These are phyloP conservation scores for Xenopus petersii DNA, from an alignment of 2,797 vertebrate species.

Conservation along the genomic window DNA sequence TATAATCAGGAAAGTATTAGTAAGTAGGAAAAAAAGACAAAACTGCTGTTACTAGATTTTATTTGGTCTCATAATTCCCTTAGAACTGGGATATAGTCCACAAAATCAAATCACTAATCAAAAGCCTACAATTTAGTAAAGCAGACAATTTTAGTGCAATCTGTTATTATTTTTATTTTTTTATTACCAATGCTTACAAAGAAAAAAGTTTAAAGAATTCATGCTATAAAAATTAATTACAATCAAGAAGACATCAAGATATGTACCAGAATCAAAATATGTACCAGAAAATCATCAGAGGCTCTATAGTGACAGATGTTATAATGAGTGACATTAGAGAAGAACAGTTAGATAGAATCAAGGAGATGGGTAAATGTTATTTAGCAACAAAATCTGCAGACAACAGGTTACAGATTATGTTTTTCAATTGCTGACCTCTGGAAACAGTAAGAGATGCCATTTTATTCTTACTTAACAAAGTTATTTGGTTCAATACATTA, in stretches of 20 bases:
- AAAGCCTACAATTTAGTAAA: too few species aligned
- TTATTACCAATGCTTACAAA: neutral
- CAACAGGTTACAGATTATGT: slow-evolving; percentile 47
- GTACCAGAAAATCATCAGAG: slow-evolving; percentile 67
- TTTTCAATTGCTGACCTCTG: slow-evolving; percentile 40
- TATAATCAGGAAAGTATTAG: too few species aligned
- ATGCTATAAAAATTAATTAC: slow-evolving; percentile 64
- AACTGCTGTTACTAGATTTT: too few species aligned
- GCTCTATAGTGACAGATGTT: slow-evolving; percentile 26
- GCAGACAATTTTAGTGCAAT: too few species aligned
- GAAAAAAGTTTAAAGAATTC: slow-evolving; percentile 54
- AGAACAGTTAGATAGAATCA: slow-evolving; percentile 45
- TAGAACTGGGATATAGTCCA: too few species aligned
- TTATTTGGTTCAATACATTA: too few species aligned
- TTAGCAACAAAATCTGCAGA: slow-evolving; percentile 48
- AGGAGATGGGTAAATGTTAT: slow-evolving; percentile 50
- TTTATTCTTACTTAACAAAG: too few species aligned
- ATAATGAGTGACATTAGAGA: slow-evolving; percentile 59
- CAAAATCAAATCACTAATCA: too few species aligned
- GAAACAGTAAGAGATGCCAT: slow-evolving; percentile 13
- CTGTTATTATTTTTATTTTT: too few species aligned
- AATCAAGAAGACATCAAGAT: slow-evolving; percentile 56
- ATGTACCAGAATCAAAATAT: slow-evolving; percentile 55
- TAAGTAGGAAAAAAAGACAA: too few species aligned
- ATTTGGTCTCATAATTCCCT: too few species aligned